Percentiles rank a stretch among this genome's conserved stretches.
phyloP scores from a whole-genome alignment of 2,113 vertebrate genomes.

The Pachypanchax playfairii region DNA sequence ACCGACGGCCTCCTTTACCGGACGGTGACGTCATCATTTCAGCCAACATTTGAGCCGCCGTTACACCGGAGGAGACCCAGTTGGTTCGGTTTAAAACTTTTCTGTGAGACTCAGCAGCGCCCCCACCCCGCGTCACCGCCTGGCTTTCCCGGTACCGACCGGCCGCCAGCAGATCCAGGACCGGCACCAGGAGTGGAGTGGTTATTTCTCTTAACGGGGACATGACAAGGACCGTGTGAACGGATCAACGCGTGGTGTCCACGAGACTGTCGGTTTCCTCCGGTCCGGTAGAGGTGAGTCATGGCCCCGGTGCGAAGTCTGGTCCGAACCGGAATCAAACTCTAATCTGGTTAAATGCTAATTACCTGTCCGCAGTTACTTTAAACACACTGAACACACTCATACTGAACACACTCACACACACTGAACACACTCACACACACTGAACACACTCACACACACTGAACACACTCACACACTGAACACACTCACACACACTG shows the following conservation, averaged over 20 bases:
- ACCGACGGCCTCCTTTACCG: constrained; percentile 1
- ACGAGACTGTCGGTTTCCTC: no score
- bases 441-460: no score
- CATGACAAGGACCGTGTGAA: constrained; percentile 36
- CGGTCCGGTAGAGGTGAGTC: constrained; percentile 53
- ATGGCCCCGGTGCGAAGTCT: not conserved
- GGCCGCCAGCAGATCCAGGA: constrained; percentile 21
- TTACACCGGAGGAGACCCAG: constrained; percentile 10
- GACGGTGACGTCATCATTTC: not conserved
- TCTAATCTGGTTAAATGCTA: no score
- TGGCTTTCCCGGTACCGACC: constrained; percentile 51
- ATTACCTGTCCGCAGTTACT: no score
- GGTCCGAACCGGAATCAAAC: no score
- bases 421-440: no score
- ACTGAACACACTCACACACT: no score
- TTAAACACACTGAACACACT: no score
- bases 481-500: no score
- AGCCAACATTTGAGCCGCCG: constrained; percentile 10
- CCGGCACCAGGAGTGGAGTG: not conserved
- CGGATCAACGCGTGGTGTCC: constrained; percentile 34
- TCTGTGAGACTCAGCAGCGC: constrained; percentile 34
- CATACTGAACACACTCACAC: no score
- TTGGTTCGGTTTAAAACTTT: constrained; percentile 8
- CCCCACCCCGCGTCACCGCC: constrained; percentile 31
- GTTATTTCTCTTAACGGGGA: not conserved